Percentiles rank a stretch among this genome's conserved stretches.
Conservation (phyloP, 2,888 invertebrate species). For the Lysandra coridon region DNA sequence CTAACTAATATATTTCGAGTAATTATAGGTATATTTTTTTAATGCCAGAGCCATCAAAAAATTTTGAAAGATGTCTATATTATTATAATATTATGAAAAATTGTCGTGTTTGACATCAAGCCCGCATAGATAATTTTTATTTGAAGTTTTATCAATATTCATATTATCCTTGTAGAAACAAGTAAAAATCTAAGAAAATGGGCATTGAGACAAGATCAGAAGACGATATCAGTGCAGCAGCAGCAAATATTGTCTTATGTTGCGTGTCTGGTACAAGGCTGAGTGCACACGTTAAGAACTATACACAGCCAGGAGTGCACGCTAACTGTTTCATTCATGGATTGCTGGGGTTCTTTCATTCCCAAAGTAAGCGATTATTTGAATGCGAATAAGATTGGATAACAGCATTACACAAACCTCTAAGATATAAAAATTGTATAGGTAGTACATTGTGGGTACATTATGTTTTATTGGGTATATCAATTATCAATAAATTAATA, state of each 20-base stretch:
- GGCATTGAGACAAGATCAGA: conserved; percentile 47
- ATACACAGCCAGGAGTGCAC: conserved; percentile 66
- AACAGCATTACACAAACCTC: no score
- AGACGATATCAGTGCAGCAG: conserved; percentile 55
- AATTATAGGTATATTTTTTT: neutral
- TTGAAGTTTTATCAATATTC: neutral
- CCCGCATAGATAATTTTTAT: neutral
- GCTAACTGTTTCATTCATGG: conserved; percentile 68
- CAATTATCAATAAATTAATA: no score
- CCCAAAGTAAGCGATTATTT: conserved; percentile 49
- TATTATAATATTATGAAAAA: neutral
- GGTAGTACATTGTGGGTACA: no score
- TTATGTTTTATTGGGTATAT: no score
- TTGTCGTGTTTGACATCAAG: neutral
- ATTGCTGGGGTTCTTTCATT: conserved; percentile 60
- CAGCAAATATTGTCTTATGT: conserved; percentile 62
- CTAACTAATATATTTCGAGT: no score
- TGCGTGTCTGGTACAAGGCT: conserved; percentile 59
- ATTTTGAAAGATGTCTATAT: neutral
- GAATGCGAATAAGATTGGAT: no score
- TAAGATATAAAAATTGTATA: no score
- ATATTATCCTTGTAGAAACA: neutral
- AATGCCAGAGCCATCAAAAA: neutral
- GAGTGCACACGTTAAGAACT: conserved; percentile 48
- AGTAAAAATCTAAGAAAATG: conserved; percentile 52